Conservation (phyloP, 1,140 invertebrate genomes). For the Ylistrum balloti region DNA sequence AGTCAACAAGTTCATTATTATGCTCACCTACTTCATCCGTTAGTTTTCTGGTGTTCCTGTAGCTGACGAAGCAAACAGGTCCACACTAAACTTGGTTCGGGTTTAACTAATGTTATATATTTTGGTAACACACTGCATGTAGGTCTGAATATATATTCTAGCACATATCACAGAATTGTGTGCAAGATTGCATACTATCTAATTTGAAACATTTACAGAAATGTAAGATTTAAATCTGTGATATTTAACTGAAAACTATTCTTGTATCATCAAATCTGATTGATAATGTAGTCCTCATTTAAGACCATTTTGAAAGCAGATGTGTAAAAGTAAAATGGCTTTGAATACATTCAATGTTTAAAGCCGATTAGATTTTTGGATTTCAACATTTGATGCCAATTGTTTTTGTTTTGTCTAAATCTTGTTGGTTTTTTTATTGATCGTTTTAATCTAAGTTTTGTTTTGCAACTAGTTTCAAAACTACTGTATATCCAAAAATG, state of each 20-base stretch:
- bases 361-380: background rate
- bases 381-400: background rate
- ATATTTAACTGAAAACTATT: no score
- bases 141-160: no score
- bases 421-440: background rate
- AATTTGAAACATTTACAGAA: no score
- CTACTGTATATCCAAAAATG: background rate
- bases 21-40: background rate
- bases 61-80: background rate
- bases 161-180: no score
- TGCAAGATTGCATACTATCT: no score
- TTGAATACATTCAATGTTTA: background rate
- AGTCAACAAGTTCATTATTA: background rate
- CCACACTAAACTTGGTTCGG: no score
- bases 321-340: background rate
- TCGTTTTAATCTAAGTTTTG: background rate
- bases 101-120: no score
- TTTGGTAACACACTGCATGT: no score
- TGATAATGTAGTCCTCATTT: background rate
- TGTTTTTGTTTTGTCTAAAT: background rate
- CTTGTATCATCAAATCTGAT: no score
- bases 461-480: background rate
- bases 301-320: background rate
- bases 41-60: background rate
- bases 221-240: no score